phyloP scores from a whole-genome alignment of 1,140 invertebrate species.

The Drosophila sp. region DNA sequence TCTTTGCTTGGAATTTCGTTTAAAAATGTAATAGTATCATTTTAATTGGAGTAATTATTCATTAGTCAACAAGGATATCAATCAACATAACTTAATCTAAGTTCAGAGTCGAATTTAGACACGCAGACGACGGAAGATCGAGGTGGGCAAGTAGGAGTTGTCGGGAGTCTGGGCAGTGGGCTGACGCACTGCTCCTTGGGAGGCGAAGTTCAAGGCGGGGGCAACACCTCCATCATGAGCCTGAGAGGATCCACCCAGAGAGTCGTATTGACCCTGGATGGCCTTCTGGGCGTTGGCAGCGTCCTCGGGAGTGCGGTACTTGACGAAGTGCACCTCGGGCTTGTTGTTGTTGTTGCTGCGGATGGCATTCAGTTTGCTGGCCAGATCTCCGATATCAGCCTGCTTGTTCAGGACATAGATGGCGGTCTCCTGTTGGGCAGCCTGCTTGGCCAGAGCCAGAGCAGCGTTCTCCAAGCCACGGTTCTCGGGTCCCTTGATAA shows the following conservation, averaged over 20 bases:
- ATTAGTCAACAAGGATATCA: conserved; percentile 28
- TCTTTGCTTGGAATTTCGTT: conserved; percentile 41
- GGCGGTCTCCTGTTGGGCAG: conserved; percentile 69
- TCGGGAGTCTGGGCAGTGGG: conserved; percentile 55
- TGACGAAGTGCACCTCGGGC: conserved; percentile 75
- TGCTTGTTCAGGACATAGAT: conserved; percentile 76
- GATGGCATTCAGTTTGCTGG: conserved; percentile 59
- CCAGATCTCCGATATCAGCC: conserved; percentile 66
- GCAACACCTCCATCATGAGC: conserved; percentile 68
- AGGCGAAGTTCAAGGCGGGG: conserved; percentile 68
- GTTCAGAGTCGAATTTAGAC: conserved; percentile 31
- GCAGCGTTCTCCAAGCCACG: conserved; percentile 69
- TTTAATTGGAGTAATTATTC: conserved; percentile 52
- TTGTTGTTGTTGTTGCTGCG: conserved; percentile 60
- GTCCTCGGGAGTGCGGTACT: conserved; percentile 71
- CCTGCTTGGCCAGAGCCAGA: conserved; percentile 65
- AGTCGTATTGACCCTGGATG: conserved; percentile 68
- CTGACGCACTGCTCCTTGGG: conserved; percentile 56
- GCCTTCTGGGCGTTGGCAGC: conserved; percentile 70
- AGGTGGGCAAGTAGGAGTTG: conserved; percentile 69
- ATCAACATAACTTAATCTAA: conserved; percentile 55
- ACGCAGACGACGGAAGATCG: conserved; percentile 72
- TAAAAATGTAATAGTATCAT: conserved; percentile 43
- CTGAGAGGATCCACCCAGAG: conserved; percentile 56
- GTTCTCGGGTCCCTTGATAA: conserved; percentile 79